These are phyloP conservation scores for human DNA, from an alignment of 2,113 vertebrate genomes.

Conservation along the genomic window GRCh38 chr14:22847501-22848000, in stretches of 20 bases:
- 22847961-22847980: neutral
- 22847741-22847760: constrained; percentile 79
- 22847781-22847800: neutral
- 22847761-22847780: constrained; percentile 51
- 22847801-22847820: neutral
- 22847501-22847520: constrained; percentile 80
- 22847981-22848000: neutral
- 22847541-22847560: constrained; percentile 78
- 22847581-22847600: constrained; percentile 78
- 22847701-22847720: constrained; percentile 77
- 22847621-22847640: constrained; percentile 64
- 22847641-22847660: constrained; percentile 62
- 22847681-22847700: constrained; percentile 77
- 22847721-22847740: constrained; percentile 80
- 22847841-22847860: neutral
- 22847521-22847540: constrained; percentile 77
- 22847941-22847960: neutral
- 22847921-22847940: neutral
- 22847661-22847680: constrained; percentile 80
- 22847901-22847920: neutral
- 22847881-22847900: constrained; percentile 23
- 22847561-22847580: constrained; percentile 83
- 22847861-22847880: neutral
- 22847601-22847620: constrained; percentile 79
- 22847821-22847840: neutral